Base-by-base conservation (phyloP, 2,113 vertebrate genomes). In the Anoplopoma fimbria region DNA sequence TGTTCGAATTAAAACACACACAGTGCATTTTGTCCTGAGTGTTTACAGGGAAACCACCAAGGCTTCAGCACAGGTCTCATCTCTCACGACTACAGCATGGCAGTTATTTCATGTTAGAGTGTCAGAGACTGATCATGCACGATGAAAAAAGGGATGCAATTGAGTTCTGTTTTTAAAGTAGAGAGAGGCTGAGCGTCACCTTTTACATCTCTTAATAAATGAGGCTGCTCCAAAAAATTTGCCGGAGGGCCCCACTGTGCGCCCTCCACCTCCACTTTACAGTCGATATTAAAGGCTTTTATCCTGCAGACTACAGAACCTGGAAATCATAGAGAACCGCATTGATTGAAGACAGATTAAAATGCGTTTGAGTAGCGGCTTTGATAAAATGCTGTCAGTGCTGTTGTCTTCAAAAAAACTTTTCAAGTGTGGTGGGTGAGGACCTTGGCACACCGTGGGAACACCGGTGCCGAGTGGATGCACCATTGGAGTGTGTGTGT, bases 261-360 rank as follows among this genome's bases (percentile, higher is more conserved):
- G 9, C 60, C 33, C 36, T 65, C 71, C 77, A 29, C 61, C 78
- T 78, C 80, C 73, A 65, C 84, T 58, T 45, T 60, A 15, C 80
- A 75, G 71, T 78, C 25, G 1, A 69, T 84, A 76, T 81, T 61
- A 51, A 47, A 81, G 74, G 69, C 75, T 88, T 88, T 88, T 62
- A 80, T 91, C 68, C 78, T 3, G 58, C 36, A 55, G 15, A 17
- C 63, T 34, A 31, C 70, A 79, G 42, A 71, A 77, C 29, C 83
- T 57, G 68, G 58, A 78, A 82, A 74, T 63, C 31, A 64, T 4
- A 51, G 57, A 55, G 78, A 75, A 29, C 2, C 23, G 58, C 42
- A 9, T 15, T 72, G 79, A 86, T 79, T 85, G 67, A 87, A 71
- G 83, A 84, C 47, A 77, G 64, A 86, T 84, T 76, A 83, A 86